Base-by-base conservation (phyloP, 2,797 vertebrate species). In the Cheracebus regulus region DNA sequence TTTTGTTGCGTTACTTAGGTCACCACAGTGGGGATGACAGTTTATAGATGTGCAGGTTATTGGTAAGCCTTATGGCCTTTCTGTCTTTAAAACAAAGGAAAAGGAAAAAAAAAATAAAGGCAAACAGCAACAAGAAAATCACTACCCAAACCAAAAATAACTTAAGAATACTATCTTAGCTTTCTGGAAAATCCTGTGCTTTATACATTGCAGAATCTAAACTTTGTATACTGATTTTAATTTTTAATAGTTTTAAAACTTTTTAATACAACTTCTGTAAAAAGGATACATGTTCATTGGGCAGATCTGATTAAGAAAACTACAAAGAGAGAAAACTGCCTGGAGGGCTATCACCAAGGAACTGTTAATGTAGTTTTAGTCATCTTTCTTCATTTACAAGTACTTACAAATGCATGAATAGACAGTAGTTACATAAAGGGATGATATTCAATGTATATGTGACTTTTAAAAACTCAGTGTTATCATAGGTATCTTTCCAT, bases 361-460 rank as follows among this genome's bases (percentile, higher is more conserved):
- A 90, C 48, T 55, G 85, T 87, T 93, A 92, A 92, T 13, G 90
- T 91, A 26, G 67, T 96, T 95, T 94, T 50, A 84, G 24, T 92
- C 72, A 41, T 76, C 26, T 78, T 50, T 92, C 26, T 96, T 50
- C 24, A 58, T 46, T 92, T 86, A 75, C 1, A 0, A 28, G 11
- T 82, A 28, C 48, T 30, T 84, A 81, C 4, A 58, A 41, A 88
- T 20, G 7, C 72, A 41, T 75, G 28, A 14, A 58, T 72, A 50
- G 52, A 79, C 89, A 48, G 4, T 55, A 57, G 24, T 61, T 88
- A 48, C 24, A 22, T 82, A 39, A 90, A 93, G 48, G n/a, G 39
- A 70, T 72, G 67, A 39, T 39, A 19, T 72, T 88, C 7, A 55
- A n/a, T 95, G 15, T 70, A 28, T 72, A 48, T 28, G 3, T 90